Conservation (phyloP, 53 echinoderm and acorn worm genomes). For the Astropecten irregularis region DNA sequence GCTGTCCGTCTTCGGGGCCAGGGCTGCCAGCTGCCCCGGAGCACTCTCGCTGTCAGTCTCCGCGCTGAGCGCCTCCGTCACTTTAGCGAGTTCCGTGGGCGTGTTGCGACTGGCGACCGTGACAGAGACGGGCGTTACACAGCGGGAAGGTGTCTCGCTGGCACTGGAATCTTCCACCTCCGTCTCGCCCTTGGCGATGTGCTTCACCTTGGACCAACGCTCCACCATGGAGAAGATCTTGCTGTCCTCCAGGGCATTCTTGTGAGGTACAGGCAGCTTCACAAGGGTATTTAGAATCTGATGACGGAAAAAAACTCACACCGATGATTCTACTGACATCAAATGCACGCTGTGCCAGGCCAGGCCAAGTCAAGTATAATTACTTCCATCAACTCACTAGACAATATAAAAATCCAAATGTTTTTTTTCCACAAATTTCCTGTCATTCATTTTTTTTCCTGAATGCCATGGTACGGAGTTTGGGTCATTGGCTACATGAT, state of each 20-base stretch:
- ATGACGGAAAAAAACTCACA: not conserved
- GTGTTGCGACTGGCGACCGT: conserved; percentile 35
- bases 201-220: conserved; percentile 75
- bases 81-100: conserved; percentile 57
- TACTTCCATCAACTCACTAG: too few species aligned
- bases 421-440: too few species aligned
- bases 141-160: conserved; percentile 73
- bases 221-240: conserved; percentile 88
- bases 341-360: too few species aligned
- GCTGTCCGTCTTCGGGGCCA: conserved; percentile 16
- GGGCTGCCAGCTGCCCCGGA: conserved; percentile 25
- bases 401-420: too few species aligned
- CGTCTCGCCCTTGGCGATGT: conserved; percentile 46
- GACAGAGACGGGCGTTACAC: conserved; percentile 61
- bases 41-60: not conserved
- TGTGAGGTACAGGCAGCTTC: conserved; percentile 86
- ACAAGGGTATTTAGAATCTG: conserved; percentile 81
- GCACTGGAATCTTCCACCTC: conserved; percentile 87
- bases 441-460: too few species aligned
- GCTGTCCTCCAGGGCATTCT: conserved; percentile 94
- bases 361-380: too few species aligned
- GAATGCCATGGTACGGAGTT: too few species aligned
- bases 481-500: too few species aligned
- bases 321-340: not conserved
- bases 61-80: conserved; percentile 25